Conservation (phyloP, 2,888 invertebrate genomes). For the Globia sparganii region DNA sequence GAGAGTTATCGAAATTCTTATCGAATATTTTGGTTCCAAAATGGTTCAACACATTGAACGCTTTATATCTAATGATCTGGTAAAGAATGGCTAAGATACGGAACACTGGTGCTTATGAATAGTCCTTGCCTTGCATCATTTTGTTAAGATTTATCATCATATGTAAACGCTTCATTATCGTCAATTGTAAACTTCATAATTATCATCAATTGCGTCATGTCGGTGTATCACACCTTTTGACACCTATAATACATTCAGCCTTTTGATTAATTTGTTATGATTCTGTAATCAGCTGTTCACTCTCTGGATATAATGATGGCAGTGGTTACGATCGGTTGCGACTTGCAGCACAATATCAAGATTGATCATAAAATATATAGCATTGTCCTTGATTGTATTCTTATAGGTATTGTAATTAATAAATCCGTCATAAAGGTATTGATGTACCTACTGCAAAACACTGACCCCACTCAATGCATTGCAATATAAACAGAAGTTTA, state of each 20-base stretch:
- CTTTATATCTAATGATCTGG: neutral
- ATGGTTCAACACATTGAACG: conserved; percentile 16
- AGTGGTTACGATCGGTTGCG: conserved; percentile 14
- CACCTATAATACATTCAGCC: conserved; percentile 36
- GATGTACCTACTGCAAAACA: conserved; percentile 63
- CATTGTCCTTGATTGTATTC: conserved; percentile 39
- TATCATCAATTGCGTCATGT: conserved; percentile 53
- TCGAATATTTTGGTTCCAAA: conserved; percentile 25
- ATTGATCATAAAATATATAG: conserved; percentile 22
- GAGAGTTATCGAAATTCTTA: conserved; percentile 32
- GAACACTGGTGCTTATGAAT: conserved; percentile 1
- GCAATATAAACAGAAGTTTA: conserved; percentile 73
- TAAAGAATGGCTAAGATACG: neutral
- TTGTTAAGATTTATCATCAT: conserved; percentile 40
- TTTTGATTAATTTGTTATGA: conserved; percentile 47
- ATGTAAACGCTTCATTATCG: conserved; percentile 24
- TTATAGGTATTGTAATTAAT: conserved; percentile 33
- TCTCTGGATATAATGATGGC: conserved; percentile 17
- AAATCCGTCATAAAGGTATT: conserved; percentile 27
- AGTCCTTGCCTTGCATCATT: conserved; percentile 35
- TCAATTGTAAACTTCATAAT: conserved; percentile 38
- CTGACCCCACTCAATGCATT: conserved; percentile 80
- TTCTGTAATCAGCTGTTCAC: conserved; percentile 51
- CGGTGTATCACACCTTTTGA: conserved; percentile 41
- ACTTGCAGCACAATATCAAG: conserved; percentile 27